Base-by-base conservation (phyloP, 2,113 vertebrate genomes). In the Neopipo cinnamomea region DNA sequence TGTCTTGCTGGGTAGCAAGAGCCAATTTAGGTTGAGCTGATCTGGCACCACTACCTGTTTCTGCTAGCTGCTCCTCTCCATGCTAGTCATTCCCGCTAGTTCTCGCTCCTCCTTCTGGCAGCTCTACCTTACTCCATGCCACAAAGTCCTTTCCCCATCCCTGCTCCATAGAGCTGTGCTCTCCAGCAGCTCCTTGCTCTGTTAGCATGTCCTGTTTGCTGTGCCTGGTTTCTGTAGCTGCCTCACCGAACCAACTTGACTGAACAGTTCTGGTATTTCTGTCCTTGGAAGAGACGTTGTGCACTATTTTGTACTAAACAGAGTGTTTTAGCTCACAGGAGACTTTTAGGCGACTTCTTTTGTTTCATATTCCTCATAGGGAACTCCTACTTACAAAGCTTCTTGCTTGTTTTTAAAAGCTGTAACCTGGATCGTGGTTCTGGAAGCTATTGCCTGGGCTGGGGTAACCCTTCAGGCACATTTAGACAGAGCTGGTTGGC, bases 401-500 rank as follows among this genome's bases (percentile, higher is more conserved):
- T 56, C 77, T 92, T 89, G 47, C 73, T 92, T 92, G 76, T 89
- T 93, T 95, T 88, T 75, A 71, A 41, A 84, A 92, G 83, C 46
- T 87, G 70, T 95, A 59, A 87, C 93, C 59, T 87, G 91, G 76
- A 78, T 56, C 71, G n/a, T 50, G 81, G 76, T 61, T 95, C 93
- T 95, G 91, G 91, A 96, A 95, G 89, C 73, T 63, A 25, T 93
- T 95, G 94, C 68, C 86, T 84, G 52, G 50, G 83, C 83, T 91
- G 93, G 55, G 52, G 56, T 96, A 91, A 95, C 86, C 93, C 83
- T 94, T 92, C 86, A 91, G 95, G 94, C 92, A 84, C 47, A 59
- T 92, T 91, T 47, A 89, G 88, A 76, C 78, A 62, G 83, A 81
- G 59, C 61, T 89, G 44, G 83, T 91, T 96, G 94, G 95, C 88